Base-by-base conservation (phyloP, 2,888 invertebrate genomes). In the Hirudinaria manillensis region DNA sequence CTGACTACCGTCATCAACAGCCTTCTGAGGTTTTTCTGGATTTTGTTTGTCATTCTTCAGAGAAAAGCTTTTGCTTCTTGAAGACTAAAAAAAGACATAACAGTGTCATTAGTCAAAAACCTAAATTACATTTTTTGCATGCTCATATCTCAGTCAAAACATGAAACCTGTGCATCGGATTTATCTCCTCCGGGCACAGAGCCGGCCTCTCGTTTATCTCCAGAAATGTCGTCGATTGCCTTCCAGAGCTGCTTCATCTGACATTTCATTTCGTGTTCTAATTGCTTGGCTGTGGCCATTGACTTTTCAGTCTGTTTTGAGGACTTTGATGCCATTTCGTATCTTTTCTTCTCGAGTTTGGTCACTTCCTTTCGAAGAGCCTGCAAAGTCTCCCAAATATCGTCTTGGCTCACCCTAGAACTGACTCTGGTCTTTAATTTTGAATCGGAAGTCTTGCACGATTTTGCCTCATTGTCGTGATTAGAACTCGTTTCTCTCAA, bases 191-290 rank as follows among this genome's bases (percentile, higher is more conserved):
- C 45, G 10, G 10, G 45, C 10, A 16, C 10, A 3, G 38, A 45
- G 45, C 45, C 45, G 16, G 10, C 16, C 45, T 45, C 45, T 45
- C 16, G 10, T 45, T 45, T 45, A 45, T 45, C 45, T 45, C 45
- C 45, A 6, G 45, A 13, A 19, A 61, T 3, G 10, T 61, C 61
- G 61, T 29, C 29, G 13, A 61, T 61, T 1, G 29, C 29, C 61
- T 16, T 24, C 61, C 61, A 27, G 10, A 61, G 24, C 61, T 24
- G 24, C 24, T 24, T 27, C 29, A 61, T 61, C 61, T 61, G 61
- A 61, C 61, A 27, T 29, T 61, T 61, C 61, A 61, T 61, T 61
- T 61, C 61, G 1, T 29, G 13, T 61, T 61, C 24, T n/a, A 61
- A 10, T 29, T 61, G 61, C 29, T 27, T 29, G 61, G 24, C 29